phyloP scores from a whole-genome alignment of 1,140 invertebrate genomes.

The Stenopsyche tienmushanensis region DNA sequence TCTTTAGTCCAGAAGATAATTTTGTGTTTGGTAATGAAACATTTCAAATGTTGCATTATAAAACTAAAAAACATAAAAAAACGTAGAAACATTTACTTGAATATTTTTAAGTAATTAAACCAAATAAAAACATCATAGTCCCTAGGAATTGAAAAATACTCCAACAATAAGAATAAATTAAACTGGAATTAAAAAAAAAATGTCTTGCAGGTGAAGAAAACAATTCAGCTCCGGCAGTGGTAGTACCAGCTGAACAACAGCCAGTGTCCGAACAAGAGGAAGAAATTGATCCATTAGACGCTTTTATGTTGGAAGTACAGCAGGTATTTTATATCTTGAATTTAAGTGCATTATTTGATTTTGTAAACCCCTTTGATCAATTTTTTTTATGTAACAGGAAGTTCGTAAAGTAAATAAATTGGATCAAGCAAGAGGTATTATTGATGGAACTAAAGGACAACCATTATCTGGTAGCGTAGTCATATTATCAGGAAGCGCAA shows the following conservation, averaged over 20 bases:
- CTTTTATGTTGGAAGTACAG: constrained; percentile 85
- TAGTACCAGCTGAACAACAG: constrained; percentile 41
- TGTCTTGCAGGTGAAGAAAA: neutral
- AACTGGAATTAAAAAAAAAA: no score
- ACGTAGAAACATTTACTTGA: neutral
- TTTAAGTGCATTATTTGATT: neutral
- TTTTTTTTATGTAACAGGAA: constrained; percentile 59
- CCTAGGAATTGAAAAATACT: no score
- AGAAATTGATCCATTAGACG: constrained; percentile 94
- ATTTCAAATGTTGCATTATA: no score
- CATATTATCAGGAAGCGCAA: constrained; percentile 87
- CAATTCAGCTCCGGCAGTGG: neutral
- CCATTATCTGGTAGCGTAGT: constrained; percentile 62
- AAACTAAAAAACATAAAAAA: neutral
- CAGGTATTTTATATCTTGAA: constrained; percentile 43
- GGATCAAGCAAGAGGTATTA: constrained; percentile 56
- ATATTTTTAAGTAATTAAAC: no score
- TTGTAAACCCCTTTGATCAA: neutral
- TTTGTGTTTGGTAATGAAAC: no score
- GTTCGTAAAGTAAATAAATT: constrained; percentile 88
- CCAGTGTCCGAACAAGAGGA: constrained; percentile 57
- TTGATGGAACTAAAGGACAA: constrained; percentile 52
- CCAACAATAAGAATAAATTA: no score
- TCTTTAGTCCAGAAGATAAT: no score
- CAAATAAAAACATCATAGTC: no score